Percentiles rank a stretch among this genome's conserved stretches.
These are phyloP conservation scores for Archocentrus centrarchus DNA, from an alignment of 2,113 vertebrate species.

Conservation along the genomic window DNA sequence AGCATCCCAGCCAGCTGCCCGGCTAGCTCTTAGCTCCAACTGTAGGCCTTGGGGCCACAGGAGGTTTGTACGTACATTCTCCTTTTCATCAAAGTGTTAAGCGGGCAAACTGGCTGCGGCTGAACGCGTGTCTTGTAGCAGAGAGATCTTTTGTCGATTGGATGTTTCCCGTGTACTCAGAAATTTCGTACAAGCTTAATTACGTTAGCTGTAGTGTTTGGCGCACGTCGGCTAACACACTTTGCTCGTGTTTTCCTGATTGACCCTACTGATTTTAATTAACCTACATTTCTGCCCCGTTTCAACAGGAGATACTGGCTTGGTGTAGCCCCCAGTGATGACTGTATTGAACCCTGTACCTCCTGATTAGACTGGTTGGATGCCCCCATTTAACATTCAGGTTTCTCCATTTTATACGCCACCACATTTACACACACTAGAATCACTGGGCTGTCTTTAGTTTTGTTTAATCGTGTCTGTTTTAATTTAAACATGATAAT, in stretches of 20 bases:
- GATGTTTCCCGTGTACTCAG: not conserved
- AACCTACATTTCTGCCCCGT: constrained; percentile 63
- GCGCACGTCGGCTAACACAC: constrained; percentile 43
- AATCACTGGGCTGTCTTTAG: not conserved
- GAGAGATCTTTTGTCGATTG: not conserved
- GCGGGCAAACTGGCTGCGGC: not conserved
- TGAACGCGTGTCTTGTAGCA: not conserved
- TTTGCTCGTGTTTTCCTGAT: constrained; percentile 61
- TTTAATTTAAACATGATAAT: not conserved
- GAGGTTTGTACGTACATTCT: constrained; percentile 36
- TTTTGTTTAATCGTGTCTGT: not conserved
- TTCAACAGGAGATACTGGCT: constrained; percentile 65
- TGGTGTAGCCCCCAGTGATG: constrained; percentile 79
- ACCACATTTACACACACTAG: constrained; percentile 41
- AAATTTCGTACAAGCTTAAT: not conserved
- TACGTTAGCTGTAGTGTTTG: constrained; percentile 15
- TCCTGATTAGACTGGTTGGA: constrained; percentile 84
- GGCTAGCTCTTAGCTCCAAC: constrained; percentile 50
- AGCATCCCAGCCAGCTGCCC: constrained; percentile 58
- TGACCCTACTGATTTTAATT: constrained; percentile 70
- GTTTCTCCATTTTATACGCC: constrained; percentile 66
- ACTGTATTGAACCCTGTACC: constrained; percentile 80
- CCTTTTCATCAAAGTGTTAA: constrained; percentile 37
- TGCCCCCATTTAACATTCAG: constrained; percentile 81
- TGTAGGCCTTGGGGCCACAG: constrained; percentile 60